Base-by-base conservation (phyloP, 2,888 invertebrate species). In the Torymus auratus region DNA sequence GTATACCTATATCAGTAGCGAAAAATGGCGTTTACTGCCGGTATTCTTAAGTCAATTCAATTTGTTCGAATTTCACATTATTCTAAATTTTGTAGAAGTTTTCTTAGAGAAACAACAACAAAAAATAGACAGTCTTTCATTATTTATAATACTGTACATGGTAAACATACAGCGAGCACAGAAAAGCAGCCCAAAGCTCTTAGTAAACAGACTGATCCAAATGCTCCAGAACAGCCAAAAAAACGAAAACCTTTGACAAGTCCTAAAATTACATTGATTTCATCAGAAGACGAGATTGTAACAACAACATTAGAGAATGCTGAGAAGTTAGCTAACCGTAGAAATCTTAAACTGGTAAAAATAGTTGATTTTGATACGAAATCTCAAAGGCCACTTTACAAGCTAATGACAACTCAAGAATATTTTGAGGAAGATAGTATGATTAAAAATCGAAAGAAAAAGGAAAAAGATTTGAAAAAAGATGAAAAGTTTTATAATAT, bases 301-400 rank as follows among this genome's bases (percentile, higher is more conserved):
- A 92, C 95, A 2, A 93, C 93, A 0, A 93, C 94, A 41, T 83
- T 96, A 41, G 94, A 94, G 83, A 94, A 94, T 85, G 96, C 96
- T 0, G 92, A 94, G 84, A 95, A 93, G 88, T 86, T 96, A 80
- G 94, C 96, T 0, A 92, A 93, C 79, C 92, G 94, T 60, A 92
- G 95, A 84, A 94, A 95, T 71, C 91, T 96, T 82, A 94, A 94
- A 87, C 91, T 96, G 78, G 92, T 95, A 0, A 95, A 95, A 91
- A 90, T 95, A 41, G 89, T 94, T 82, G 95, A 96, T 89, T 89
- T 92, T 4, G 94, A 95, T 89, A 91, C 93, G 0, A 95, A 95
- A 91, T 94, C 94, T 0, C 93, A 94, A 53, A 92, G 95, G 62
- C 93, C 95, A 13, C 91, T 94, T 13, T 96, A 95, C 87, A 94